phyloP scores from a whole-genome alignment of 2,113 vertebrate genomes.

The Phylloscopus trochiloides region DNA sequence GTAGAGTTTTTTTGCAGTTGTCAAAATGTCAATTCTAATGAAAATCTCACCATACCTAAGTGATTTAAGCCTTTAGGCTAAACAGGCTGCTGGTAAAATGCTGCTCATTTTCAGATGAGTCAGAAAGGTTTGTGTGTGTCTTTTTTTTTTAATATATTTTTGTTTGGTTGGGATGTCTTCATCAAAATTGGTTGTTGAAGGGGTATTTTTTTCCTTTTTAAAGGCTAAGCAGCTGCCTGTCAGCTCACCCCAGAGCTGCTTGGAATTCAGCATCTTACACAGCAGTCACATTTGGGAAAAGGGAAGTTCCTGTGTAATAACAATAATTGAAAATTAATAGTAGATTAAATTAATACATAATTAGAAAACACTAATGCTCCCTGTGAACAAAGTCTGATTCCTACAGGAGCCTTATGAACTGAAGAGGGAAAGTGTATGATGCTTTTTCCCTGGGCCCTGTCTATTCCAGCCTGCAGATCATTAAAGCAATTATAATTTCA shows the following conservation, averaged over 20 bases:
- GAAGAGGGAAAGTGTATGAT: background rate
- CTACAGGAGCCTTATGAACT: slow-evolving; percentile 23
- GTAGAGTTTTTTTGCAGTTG: slow-evolving; percentile 42
- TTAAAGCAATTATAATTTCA: slow-evolving; percentile 71
- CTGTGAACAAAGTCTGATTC: slow-evolving; percentile 28
- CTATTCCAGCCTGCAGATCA: slow-evolving; percentile 54
- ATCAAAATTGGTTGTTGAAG: background rate
- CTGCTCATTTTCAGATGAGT: slow-evolving; percentile 48
- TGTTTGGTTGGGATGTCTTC: slow-evolving; percentile 24
- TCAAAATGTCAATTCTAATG: slow-evolving; percentile 69
- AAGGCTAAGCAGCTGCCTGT: slow-evolving; percentile 13
- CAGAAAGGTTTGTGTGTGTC: slow-evolving; percentile 36
- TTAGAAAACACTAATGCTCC: slow-evolving; percentile 53
- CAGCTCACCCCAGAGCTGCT: background rate
- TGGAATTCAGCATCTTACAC: slow-evolving; percentile 19
- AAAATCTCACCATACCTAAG: slow-evolving; percentile 51
- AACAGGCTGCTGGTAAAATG: slow-evolving; percentile 33
- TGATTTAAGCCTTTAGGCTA: slow-evolving; percentile 60
- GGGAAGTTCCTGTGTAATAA: slow-evolving; percentile 29
- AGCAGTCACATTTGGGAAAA: background rate
- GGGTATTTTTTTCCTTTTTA: background rate
- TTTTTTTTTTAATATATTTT: background rate
- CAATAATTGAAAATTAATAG: slow-evolving; percentile 65
- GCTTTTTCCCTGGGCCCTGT: slow-evolving; percentile 25
- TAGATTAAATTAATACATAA: slow-evolving; percentile 65